A percentile compares a stretch with the other conserved stretches of the same genome.
These are phyloP conservation scores for Florisuga fusca DNA, from an alignment of 2,797 vertebrate genomes.

Conservation along the genomic window DNA sequence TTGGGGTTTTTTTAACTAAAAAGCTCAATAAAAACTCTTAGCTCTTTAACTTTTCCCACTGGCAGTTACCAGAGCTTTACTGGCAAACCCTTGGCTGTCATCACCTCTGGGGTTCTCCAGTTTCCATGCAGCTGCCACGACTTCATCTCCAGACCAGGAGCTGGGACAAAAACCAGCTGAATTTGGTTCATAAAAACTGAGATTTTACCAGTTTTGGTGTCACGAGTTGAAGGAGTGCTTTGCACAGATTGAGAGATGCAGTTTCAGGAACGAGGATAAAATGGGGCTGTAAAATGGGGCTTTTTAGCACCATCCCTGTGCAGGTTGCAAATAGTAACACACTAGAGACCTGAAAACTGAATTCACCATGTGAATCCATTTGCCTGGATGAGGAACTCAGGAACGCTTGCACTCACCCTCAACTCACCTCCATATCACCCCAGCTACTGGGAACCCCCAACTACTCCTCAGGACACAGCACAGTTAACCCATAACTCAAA, in stretches of 20 bases:
- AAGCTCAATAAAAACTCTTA: background rate
- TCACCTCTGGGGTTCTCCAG: background rate
- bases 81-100: background rate
- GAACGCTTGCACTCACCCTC: background rate
- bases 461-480: too few relatives aligned
- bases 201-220: background rate
- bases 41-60: background rate
- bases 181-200: background rate
- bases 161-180: background rate
- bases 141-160: fast-evolving
- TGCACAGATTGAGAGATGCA: background rate
- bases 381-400: background rate
- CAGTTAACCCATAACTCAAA: background rate
- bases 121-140: fast-evolving
- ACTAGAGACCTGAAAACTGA: background rate
- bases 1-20: background rate
- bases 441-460: background rate
- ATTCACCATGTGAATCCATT: background rate
- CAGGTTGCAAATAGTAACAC: background rate
- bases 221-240: background rate
- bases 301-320: background rate
- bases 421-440: too few relatives aligned
- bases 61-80: background rate
- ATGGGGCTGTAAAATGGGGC: fast-evolving
- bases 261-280: background rate